These are phyloP conservation scores for Prosopocoilus inquinatus DNA, from an alignment of 2,888 invertebrate genomes.

Conservation along the genomic window DNA sequence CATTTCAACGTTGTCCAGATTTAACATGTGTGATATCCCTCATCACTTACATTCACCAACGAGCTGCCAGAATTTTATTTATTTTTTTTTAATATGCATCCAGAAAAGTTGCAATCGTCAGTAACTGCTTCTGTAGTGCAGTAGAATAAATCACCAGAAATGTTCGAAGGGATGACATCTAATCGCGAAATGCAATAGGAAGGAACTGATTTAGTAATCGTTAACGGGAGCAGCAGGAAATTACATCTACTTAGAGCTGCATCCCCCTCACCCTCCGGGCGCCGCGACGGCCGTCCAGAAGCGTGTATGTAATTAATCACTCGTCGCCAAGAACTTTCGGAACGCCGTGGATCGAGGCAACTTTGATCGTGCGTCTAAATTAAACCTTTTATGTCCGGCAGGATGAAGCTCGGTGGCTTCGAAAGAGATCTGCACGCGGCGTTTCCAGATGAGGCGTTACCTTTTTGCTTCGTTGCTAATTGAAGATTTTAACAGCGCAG, in stretches of 20 bases:
- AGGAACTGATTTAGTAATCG: slow-evolving; percentile 39
- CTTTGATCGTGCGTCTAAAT: slow-evolving; percentile 9
- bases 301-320: slow-evolving; percentile 39
- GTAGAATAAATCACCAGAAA: no score
- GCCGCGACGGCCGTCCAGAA: slow-evolving; percentile 21
- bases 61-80: no score
- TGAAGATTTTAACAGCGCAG: no score
- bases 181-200: slow-evolving; percentile 38
- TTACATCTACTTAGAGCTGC: slow-evolving; percentile 36
- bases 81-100: no score
- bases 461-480: no score
- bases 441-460: no score
- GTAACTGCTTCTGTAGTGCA: no score
- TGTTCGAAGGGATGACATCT: slow-evolving; percentile 7
- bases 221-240: slow-evolving; percentile 38
- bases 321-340: slow-evolving; percentile 11
- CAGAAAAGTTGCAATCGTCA: no score
- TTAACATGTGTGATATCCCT: no score
- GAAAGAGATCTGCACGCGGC: no score
- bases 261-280: slow-evolving; percentile 24
- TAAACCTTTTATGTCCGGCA: background rate
- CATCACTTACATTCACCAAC: no score
- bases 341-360: background rate
- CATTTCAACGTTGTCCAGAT: no score
- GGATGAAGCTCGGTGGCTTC: background rate